These are phyloP conservation scores for Cerceris rybyensis DNA, from an alignment of 2,888 invertebrate genomes.

Conservation along the genomic window DNA sequence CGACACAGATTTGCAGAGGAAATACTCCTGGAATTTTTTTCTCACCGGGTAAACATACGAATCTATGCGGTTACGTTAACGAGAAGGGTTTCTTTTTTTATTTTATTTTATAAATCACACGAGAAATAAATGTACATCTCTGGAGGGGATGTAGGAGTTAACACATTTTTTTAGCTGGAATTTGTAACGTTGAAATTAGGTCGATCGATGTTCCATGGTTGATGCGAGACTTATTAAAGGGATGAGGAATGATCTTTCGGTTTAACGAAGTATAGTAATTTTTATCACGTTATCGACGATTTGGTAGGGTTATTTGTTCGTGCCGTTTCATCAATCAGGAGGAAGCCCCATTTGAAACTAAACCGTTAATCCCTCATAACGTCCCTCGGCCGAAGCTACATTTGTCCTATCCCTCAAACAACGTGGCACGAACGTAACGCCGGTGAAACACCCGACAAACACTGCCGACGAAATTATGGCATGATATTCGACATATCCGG, in stretches of 20 bases:
- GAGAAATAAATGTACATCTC: too few relatives aligned
- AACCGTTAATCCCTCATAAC: constrained; percentile 30
- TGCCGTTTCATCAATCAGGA: not conserved
- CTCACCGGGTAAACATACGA: too few relatives aligned
- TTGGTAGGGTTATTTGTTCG: not conserved
- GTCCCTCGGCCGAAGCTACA: constrained; percentile 17
- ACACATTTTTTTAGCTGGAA: too few relatives aligned
- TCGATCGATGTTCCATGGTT: too few relatives aligned
- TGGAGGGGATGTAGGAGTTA: too few relatives aligned
- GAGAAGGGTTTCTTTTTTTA: too few relatives aligned
- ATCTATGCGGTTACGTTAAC: too few relatives aligned
- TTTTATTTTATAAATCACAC: too few relatives aligned
- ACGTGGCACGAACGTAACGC: constrained; percentile 3
- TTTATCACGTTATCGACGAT: not conserved
- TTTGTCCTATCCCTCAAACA: constrained; percentile 27
- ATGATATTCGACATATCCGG: constrained; percentile 52
- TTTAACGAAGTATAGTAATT: too few relatives aligned
- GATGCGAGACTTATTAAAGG: too few relatives aligned
- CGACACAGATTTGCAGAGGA: not conserved
- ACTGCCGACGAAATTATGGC: constrained; percentile 49
- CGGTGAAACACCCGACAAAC: constrained; percentile 41
- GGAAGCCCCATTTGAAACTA: constrained; percentile 2
- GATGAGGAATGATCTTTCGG: too few relatives aligned
- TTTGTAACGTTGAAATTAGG: too few relatives aligned
- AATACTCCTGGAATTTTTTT: not conserved